A percentile compares a stretch with the other conserved stretches of the same genome.
These are phyloP conservation scores for Actinia equina DNA, from an alignment of 64 coral and sea anemone genomes.

Conservation along the genomic window DNA sequence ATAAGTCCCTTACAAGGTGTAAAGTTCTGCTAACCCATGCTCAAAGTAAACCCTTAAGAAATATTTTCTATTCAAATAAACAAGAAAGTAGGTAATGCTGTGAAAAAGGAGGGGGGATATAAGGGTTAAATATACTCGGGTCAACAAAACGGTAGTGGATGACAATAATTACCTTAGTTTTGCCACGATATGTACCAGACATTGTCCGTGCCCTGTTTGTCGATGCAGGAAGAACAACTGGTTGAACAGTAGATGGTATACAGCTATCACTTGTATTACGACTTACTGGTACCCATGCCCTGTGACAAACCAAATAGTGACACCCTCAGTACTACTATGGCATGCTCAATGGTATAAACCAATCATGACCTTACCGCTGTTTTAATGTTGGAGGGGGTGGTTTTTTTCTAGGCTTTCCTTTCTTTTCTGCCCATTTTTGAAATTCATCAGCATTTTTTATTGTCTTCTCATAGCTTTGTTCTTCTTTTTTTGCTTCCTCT, in stretches of 20 bases:
- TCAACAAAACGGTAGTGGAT: not conserved
- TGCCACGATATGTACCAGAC: slow-evolving; percentile 45
- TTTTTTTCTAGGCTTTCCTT: slow-evolving; percentile 57
- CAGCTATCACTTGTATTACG: slow-evolving; percentile 19
- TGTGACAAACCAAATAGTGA: not conserved
- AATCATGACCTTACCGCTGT: slow-evolving; percentile 48
- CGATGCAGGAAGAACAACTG: slow-evolving; percentile 37
- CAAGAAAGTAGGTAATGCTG: too few species aligned
- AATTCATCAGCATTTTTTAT: slow-evolving; percentile 72
- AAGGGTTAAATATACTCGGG: too few species aligned
- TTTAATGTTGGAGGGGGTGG: slow-evolving; percentile 67
- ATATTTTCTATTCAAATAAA: too few species aligned
- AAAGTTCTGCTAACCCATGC: too few species aligned
- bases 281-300: slow-evolving; percentile 54
- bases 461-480: slow-evolving; percentile 69
- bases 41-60: too few species aligned
- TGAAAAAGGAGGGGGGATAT: too few species aligned
- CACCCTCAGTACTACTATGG: not conserved
- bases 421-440: slow-evolving; percentile 72
- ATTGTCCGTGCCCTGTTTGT: slow-evolving; percentile 54
- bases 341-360: not conserved
- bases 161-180: slow-evolving; percentile 10
- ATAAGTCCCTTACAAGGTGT: too few species aligned
- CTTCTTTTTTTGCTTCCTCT: slow-evolving; percentile 43
- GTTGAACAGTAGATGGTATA: slow-evolving; percentile 36